These are phyloP conservation scores for Euura saliciscinereae DNA, from an alignment of 1,140 invertebrate species.

Conservation along the genomic window DNA sequence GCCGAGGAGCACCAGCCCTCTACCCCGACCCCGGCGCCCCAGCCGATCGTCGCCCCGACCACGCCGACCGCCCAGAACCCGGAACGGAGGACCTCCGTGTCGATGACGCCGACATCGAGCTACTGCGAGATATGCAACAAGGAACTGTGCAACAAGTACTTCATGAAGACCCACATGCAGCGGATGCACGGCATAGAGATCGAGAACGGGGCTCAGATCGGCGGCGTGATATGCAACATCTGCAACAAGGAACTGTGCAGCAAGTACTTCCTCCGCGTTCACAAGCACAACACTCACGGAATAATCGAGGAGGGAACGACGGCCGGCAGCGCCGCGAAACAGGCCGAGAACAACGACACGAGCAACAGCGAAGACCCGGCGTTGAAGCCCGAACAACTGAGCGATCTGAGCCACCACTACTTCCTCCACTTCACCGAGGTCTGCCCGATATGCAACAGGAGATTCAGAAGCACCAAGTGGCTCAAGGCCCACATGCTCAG, in stretches of 20 bases:
- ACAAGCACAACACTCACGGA: conserved; percentile 98
- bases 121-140: conserved; percentile 99
- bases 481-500: conserved; percentile 86
- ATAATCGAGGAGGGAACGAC: conserved; percentile 75
- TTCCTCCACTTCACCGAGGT: conserved; percentile 78
- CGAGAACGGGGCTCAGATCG: conserved; percentile 88
- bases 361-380: conserved; percentile 56
- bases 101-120: conserved; percentile 75
- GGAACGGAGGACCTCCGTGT: conserved; percentile 42
- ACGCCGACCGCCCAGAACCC: conserved; percentile 23
- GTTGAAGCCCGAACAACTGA: conserved; percentile 61
- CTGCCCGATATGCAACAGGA: conserved; percentile 85
- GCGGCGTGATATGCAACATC: conserved; percentile 93
- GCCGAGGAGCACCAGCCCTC: conserved; percentile 60
- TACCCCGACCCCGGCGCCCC: conserved; percentile 24
- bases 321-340: conserved; percentile 34
- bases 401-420: conserved; percentile 67
- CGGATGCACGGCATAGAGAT: conserved; percentile 98
- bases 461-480: conserved; percentile 90
- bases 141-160: conserved; percentile 99
- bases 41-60: conserved; percentile 22
- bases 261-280: conserved; percentile 96
- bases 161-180: conserved; percentile 99
- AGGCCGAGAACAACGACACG: conserved; percentile 36
- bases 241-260: conserved; percentile 97